Conservation (phyloP, 2,888 invertebrate genomes). For the Trachelus tabidus region DNA sequence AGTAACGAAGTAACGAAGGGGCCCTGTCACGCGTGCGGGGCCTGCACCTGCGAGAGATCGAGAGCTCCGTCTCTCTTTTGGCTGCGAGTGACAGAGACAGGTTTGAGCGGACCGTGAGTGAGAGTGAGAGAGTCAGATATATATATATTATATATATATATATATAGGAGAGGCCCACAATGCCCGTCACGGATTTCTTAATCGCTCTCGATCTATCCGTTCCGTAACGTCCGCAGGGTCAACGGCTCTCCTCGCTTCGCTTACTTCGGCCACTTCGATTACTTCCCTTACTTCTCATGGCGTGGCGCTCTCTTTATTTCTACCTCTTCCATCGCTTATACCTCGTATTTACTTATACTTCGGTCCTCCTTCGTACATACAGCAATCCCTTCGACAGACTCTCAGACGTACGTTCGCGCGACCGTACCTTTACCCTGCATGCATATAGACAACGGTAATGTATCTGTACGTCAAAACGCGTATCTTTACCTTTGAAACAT, state of each 20-base stretch:
- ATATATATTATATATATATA: neutral
- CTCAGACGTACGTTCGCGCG: neutral
- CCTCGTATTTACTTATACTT: neutral
- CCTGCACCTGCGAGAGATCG: conserved; percentile 1
- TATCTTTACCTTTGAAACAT: neutral
- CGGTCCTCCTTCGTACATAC: neutral
- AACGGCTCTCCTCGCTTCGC: conserved; percentile 43
- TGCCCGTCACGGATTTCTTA: conserved; percentile 64
- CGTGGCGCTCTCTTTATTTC: neutral
- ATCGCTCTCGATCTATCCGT: conserved; percentile 62
- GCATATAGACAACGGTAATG: neutral
- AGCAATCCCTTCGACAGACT: neutral
- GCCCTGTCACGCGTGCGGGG: conserved; percentile 32
- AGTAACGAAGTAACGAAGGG: neutral
- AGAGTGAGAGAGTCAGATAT: neutral
- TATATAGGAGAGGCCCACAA: conserved; percentile 42
- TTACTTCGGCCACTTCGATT: conserved; percentile 14
- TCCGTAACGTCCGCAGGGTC: conserved; percentile 36
- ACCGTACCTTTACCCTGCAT: neutral
- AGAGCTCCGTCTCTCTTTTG: conserved; percentile 11
- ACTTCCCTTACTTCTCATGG: neutral
- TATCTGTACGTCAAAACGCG: neutral
- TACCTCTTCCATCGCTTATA: neutral
- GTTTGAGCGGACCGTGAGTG: neutral
- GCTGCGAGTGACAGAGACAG: conserved; percentile 1